phyloP scores from a whole-genome alignment of 23 tunicate genomes.

The Halocynthia aurantium region DNA sequence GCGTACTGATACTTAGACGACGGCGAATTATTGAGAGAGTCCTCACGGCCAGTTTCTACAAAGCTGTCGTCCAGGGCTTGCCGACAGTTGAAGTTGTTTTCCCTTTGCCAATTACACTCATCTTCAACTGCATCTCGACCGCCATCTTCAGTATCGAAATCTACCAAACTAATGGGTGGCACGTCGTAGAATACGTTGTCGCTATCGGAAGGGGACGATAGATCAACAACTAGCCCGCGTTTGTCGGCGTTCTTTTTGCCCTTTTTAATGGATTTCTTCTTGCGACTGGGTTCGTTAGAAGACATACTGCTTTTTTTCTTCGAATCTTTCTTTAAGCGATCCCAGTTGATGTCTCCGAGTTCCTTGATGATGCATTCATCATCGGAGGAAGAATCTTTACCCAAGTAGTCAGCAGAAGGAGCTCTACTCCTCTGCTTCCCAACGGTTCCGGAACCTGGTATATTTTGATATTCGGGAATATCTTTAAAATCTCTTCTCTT shows the following conservation, averaged over 20 bases:
- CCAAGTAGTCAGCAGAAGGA: too few species aligned
- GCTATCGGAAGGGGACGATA: neutral
- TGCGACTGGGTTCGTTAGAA: neutral
- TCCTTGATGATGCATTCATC: neutral
- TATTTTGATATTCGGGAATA: too few species aligned
- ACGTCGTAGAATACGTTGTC: constrained; percentile 3
- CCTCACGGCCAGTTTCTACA: neutral
- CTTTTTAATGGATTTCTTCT: neutral
- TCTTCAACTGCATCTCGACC: neutral
- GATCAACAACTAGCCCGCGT: neutral
- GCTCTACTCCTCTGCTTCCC: too few species aligned
- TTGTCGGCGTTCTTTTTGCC: constrained; percentile 2
- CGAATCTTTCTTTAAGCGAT: neutral
- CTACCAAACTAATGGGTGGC: neutral
- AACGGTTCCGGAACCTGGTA: too few species aligned
- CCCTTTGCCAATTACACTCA: neutral
- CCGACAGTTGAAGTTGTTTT: neutral
- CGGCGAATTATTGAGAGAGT: neutral
- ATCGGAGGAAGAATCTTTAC: neutral
- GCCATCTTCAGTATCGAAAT: neutral
- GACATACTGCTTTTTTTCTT: neutral
- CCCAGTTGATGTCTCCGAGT: neutral
- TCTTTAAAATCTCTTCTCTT: too few species aligned
- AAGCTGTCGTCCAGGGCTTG: constrained; percentile 10
- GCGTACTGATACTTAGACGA: neutral